Conservation (phyloP, 2,888 invertebrate genomes). For the Cryptophagus acutangulus region DNA sequence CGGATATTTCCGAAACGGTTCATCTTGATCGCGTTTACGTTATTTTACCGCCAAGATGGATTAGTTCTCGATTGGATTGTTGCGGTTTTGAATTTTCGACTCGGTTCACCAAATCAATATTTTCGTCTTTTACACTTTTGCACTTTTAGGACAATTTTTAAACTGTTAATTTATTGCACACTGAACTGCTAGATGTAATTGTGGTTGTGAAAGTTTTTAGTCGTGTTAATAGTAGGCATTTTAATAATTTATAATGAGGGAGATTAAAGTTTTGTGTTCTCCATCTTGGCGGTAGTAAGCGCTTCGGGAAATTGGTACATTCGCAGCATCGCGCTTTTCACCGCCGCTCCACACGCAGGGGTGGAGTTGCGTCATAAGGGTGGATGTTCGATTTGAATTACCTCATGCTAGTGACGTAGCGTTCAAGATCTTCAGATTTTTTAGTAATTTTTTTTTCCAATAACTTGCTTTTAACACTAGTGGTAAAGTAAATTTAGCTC, state of each 20-base stretch:
- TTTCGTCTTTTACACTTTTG: too few relatives aligned
- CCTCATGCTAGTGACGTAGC: too few relatives aligned
- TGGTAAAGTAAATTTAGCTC: too few relatives aligned
- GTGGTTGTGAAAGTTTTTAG: too few relatives aligned
- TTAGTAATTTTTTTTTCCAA: too few relatives aligned
- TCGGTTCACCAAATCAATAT: too few relatives aligned
- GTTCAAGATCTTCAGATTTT: too few relatives aligned
- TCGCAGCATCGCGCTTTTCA: slow-evolving; percentile 34
- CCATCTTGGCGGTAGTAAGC: slow-evolving; percentile 43
- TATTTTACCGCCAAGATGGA: slow-evolving; percentile 37
- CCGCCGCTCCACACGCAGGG: background rate
- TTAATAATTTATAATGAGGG: slow-evolving; percentile 24
- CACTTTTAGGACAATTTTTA: too few relatives aligned
- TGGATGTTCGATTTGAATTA: too few relatives aligned
- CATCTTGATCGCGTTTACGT: slow-evolving; percentile 44
- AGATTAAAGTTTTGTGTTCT: slow-evolving; percentile 37
- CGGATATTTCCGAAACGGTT: slow-evolving; percentile 61
- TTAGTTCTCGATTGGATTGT: slow-evolving; percentile 6
- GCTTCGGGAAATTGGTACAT: slow-evolving; percentile 40
- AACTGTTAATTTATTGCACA: background rate
- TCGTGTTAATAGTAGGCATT: slow-evolving; percentile 14
- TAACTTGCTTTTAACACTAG: too few relatives aligned
- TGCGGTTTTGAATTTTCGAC: too few relatives aligned
- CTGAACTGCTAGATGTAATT: too few relatives aligned
- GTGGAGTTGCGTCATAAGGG: slow-evolving; percentile 5